Evolutionary conservation across 1,140 invertebrate species (phyloP), one percentile per base, ranked within the genome.

Genomic region (Neelides sp.): DNA sequence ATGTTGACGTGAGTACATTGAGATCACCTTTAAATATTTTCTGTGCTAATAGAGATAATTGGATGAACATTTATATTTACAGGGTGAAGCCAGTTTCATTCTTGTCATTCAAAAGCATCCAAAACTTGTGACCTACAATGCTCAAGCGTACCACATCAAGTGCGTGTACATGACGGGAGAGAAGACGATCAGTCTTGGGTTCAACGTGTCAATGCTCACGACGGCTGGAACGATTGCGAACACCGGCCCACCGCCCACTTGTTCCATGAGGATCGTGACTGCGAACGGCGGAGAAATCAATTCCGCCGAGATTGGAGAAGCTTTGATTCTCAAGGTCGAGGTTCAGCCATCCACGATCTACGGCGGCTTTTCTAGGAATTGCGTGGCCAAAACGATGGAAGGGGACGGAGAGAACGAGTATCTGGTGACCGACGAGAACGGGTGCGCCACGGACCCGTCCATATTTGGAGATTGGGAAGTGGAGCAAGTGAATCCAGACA

Each of bases 41-140:
- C 3, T 13, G 8, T 52, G 22, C n/a, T n/a, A n/a, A n/a, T n/a
- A n/a, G 15, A 10, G 8, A 34, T 15, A 34, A 34, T 15, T 34
- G 15, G 15, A 34, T 15, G 42, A 27, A 2, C 12, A 42, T 51
- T 52, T 42, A 42, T 48, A 55, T 52, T 65, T 70, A 52, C 63
- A 86, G 82, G 88, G 89, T 37, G 77, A 90, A 64, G 89, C 90
- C 12, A 85, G 84, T 60, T 93, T 93, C 63, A 83, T 93, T 1
- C 70, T 94, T 17, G 88, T 94, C 8, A 89, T 94, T 63, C 89
- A 93, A 63, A 92, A 90, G 70, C 90, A 94, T 78, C 88, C 88
- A 0, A 91, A 89, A 74, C 69, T 94, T 3, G 82, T 93, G n/a
- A 94, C 90, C 4, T 89, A 85, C 64, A 87, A 90, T 61, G 87